Conservation (phyloP, 2,113 vertebrate species). For the Orycteropus afer region DNA sequence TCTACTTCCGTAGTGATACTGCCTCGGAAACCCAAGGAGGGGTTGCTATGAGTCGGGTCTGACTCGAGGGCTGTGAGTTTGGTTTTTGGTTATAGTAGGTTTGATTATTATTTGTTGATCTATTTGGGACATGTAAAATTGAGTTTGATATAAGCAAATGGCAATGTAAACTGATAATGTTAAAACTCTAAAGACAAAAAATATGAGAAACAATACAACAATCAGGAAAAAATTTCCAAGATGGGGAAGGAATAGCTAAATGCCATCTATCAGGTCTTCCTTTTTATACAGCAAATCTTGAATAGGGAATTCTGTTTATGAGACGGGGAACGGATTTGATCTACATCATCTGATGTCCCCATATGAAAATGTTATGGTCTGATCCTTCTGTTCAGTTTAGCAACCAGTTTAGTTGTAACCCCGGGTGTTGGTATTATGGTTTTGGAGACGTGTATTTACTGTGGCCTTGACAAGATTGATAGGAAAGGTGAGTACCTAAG, state of each 20-base stretch:
- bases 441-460: neutral
- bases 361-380: neutral
- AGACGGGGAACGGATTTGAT: neutral
- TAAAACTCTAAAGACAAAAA: neutral
- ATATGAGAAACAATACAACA: neutral
- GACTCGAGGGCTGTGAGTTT: too few species aligned
- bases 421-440: rapidly evolving
- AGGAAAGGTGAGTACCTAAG: neutral
- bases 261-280: neutral
- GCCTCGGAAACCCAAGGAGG: too few species aligned
- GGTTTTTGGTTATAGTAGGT: neutral
- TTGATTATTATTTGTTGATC: neutral
- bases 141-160: neutral
- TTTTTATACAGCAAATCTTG: neutral
- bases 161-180: neutral
- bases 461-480: neutral
- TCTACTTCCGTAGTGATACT: too few species aligned
- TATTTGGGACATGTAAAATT: neutral
- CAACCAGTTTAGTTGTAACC: neutral
- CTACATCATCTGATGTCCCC: neutral
- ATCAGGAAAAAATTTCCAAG: neutral
- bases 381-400: neutral
- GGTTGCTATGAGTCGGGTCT: too few species aligned
- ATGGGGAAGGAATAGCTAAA: neutral
- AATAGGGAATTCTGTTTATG: neutral